A percentile compares a stretch with the other conserved stretches of the same genome.
Conservation (phyloP, 2,888 invertebrate genomes). For the Taphrorychus bicolor region DNA sequence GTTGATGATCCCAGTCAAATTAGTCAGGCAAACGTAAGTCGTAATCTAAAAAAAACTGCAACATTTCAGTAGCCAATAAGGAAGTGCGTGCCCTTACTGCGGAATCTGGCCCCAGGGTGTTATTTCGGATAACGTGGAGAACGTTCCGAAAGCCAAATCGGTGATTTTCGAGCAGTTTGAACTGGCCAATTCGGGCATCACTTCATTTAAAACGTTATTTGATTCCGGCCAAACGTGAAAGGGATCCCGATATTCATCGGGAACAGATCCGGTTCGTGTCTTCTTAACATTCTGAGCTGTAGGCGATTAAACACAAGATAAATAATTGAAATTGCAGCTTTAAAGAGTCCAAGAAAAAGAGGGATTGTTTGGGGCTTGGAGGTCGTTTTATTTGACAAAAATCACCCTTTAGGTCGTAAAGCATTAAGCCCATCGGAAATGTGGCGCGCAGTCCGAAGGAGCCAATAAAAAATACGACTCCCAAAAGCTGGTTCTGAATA, state of each 20-base stretch:
- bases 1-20: no score
- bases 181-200: conserved; percentile 57
- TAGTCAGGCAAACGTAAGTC: not conserved
- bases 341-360: no score
- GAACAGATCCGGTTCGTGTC: not conserved
- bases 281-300: no score
- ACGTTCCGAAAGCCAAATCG: conserved; percentile 60
- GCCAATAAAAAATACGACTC: conserved; percentile 40
- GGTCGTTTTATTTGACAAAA: conserved; percentile 29
- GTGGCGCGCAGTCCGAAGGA: conserved; percentile 34
- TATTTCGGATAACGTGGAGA: conserved; percentile 59
- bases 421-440: conserved; percentile 39
- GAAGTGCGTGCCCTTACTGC: conserved; percentile 45
- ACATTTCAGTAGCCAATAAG: conserved; percentile 46
- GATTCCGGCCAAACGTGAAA: conserved; percentile 33
- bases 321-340: no score
- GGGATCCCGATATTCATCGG: conserved; percentile 4
- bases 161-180: conserved; percentile 54
- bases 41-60: conserved; percentile 24
- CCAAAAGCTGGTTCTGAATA: conserved; percentile 34
- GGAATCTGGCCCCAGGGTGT: conserved; percentile 59
- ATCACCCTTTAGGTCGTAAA: conserved; percentile 28
- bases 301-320: no score
- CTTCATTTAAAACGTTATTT: conserved; percentile 53
- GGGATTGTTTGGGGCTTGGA: no score